Base-by-base conservation (phyloP, 2,888 invertebrate genomes). In the Amphiduros pacificus region DNA sequence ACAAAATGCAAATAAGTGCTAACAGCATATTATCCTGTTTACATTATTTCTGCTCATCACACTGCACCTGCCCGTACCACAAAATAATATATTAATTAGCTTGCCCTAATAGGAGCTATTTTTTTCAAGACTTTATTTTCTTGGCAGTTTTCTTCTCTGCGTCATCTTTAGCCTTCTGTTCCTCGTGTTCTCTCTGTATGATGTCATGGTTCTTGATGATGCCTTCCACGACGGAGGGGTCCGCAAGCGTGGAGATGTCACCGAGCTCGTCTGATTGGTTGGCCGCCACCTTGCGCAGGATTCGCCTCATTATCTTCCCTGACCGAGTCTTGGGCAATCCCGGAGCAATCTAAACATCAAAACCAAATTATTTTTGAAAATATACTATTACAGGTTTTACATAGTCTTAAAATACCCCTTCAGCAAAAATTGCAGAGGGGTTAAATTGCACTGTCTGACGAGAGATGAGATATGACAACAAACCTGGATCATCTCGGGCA, bases 221-320 rank as follows among this genome's bases (percentile, higher is more conserved):
- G 29, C 61, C 60, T 2, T 76, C 74, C 0, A 82, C 81, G 20
- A 80, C 69, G 1, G 74, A 71, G 3, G 82, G 82, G 60, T 83
- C 81, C 36, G 75, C 75, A 41, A 82, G 68, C 17, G 82, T 82
- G 11, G 79, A 77, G 14, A 76, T 70, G 60, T 82, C 82, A 1
- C 82, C 82, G 11, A 82, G 71, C 50, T 81, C 77, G 31, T 79
- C 76, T 2, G 72, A 63, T 55, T 79, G 68, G 60, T 77, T 69
- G 20, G 74, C 72, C 2, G 84, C 85, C n/a, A 85, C 78, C 68
- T 84, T 84, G 26, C 84, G 72, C 60, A 85, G 75, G 50, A 85
- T 83, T 55, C 85, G 71, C 28, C 85, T 73, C 85, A 85, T 85
- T 31, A 85, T 85, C 73, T 85, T 85, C 0, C 85, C 85, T 5